These are phyloP conservation scores for Brassicogethes aeneus DNA, from an alignment of 2,888 invertebrate genomes.

Conservation along the genomic window DNA sequence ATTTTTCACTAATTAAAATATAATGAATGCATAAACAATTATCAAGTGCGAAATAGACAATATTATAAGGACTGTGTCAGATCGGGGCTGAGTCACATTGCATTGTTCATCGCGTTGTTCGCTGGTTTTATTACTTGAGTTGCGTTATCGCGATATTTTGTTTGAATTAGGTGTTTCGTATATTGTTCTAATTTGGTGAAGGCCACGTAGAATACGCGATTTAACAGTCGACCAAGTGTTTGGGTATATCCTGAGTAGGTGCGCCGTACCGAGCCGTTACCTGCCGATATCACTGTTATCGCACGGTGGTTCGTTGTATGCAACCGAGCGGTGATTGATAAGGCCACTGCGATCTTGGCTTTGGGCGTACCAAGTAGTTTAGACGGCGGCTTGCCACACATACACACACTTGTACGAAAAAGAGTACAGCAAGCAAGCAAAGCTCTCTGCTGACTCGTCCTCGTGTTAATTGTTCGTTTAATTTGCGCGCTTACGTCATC, in stretches of 20 bases:
- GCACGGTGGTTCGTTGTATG: conserved; percentile 10
- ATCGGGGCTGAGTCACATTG: no score
- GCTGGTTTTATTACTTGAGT: no score
- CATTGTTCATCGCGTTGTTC: no score
- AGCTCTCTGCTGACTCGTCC: conserved; percentile 13
- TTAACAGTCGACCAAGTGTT: background rate
- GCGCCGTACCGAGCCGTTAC: conserved; percentile 18
- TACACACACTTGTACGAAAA: conserved; percentile 10
- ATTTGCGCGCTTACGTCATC: background rate
- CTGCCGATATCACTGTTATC: conserved; percentile 21
- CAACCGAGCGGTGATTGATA: conserved; percentile 9
- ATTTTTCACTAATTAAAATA: no score
- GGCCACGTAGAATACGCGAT: conserved; percentile 17
- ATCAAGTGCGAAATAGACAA: no score
- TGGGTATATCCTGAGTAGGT: conserved; percentile 13
- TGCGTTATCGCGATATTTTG: no score
- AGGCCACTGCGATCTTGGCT: conserved; percentile 27
- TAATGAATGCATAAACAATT: no score
- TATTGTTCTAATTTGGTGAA: conserved; percentile 22
- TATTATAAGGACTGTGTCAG: no score
- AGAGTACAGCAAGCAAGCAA: conserved; percentile 6
- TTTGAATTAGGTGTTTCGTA: conserved; percentile 18
- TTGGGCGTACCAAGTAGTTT: conserved; percentile 19
- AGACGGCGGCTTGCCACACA: conserved; percentile 1
- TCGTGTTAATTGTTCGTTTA: conserved; percentile 2